Conservation (phyloP, 1,140 invertebrate species). For the Muscidifurax raptorellus region DNA sequence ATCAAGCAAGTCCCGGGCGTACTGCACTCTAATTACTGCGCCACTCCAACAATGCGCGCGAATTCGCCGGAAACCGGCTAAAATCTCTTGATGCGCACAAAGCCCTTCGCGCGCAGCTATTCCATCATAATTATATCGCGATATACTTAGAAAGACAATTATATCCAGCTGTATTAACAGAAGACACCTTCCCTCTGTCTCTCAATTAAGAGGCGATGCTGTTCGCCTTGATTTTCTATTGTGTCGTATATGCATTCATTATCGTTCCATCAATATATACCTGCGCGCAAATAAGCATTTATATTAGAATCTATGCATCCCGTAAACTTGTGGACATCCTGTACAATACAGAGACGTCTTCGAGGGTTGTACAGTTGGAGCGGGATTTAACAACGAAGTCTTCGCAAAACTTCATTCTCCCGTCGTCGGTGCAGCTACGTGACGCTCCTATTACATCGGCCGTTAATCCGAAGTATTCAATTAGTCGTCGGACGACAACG, state of each 20-base stretch:
- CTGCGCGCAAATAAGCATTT: no score
- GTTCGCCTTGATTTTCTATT: no score
- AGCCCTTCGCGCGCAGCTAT: neutral
- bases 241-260: no score
- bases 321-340: no score
- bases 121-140: neutral
- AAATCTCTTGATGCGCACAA: neutral
- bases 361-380: neutral
- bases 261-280: neutral
- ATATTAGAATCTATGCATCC: no score
- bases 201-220: neutral
- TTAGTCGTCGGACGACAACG: conserved; percentile 10
- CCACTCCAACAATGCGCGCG: neutral
- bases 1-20: neutral
- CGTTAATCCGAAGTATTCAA: conserved; percentile 45
- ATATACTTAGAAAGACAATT: neutral
- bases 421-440: no score
- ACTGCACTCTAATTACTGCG: neutral
- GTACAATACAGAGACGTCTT: neutral
- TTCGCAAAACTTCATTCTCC: conserved; percentile 22
- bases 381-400: neutral
- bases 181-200: neutral
- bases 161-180: neutral
- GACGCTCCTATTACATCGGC: conserved; percentile 6
- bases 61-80: neutral